These are phyloP conservation scores for Euphonia xanthogaster DNA, from an alignment of 2,797 vertebrate genomes.

Conservation along the genomic window DNA sequence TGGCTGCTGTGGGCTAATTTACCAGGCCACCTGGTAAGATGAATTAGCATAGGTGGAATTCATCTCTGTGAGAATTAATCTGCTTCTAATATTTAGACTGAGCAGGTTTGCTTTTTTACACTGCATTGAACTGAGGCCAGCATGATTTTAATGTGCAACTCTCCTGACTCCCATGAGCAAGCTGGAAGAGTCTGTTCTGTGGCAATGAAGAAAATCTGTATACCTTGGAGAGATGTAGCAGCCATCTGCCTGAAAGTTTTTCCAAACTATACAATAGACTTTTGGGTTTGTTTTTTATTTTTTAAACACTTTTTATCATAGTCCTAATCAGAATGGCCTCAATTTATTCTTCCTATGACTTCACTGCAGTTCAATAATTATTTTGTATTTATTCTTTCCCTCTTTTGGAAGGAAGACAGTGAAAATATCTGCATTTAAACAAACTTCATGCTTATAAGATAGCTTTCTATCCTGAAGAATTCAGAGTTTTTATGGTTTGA, in stretches of 20 bases:
- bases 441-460: neutral
- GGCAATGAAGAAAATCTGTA: neutral
- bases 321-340: neutral
- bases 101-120: slow-evolving; percentile 15
- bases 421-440: slow-evolving; percentile 1
- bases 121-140: neutral
- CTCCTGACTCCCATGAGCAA: neutral
- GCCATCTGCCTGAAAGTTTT: neutral
- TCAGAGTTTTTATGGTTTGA: neutral
- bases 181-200: neutral
- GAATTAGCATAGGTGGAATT: neutral
- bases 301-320: neutral
- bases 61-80: neutral
- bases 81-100: neutral
- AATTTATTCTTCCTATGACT: neutral
- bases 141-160: neutral
- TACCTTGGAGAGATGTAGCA: neutral
- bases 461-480: neutral
- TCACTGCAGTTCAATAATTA: neutral
- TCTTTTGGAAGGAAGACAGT: neutral
- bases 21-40: neutral
- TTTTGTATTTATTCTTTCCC: neutral
- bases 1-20: neutral
- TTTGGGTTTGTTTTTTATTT: neutral
- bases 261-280: neutral